Conservation (phyloP, 2,888 invertebrate genomes). For the Drosophila mercatorum region DNA sequence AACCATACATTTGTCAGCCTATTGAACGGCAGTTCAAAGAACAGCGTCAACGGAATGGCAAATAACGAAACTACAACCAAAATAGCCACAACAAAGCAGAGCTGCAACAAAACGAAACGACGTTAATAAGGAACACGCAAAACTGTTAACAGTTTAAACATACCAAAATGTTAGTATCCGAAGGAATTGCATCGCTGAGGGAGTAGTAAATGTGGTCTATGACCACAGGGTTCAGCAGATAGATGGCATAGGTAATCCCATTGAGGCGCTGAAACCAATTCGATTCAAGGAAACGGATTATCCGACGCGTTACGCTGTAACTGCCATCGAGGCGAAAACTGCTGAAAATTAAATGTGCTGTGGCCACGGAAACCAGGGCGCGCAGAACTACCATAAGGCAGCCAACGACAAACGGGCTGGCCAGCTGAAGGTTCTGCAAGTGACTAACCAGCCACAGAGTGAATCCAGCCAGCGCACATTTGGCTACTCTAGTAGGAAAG, state of each 20-base stretch:
- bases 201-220: slow-evolving; percentile 36
- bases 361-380: not conserved
- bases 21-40: slow-evolving; percentile 49
- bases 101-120: slow-evolving; percentile 20
- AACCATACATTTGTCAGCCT: slow-evolving; percentile 29
- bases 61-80: slow-evolving; percentile 16
- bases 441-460: not conserved
- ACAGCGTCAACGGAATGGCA: slow-evolving; percentile 35
- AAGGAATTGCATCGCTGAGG: slow-evolving; percentile 10
- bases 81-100: slow-evolving; percentile 18
- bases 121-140: not conserved
- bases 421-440: not conserved
- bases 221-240: slow-evolving; percentile 50
- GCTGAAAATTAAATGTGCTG: slow-evolving; percentile 32
- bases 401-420: not conserved
- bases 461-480: not conserved
- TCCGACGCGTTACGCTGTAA: slow-evolving; percentile 11
- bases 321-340: slow-evolving; percentile 12
- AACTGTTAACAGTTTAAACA: not conserved
- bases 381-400: slow-evolving; percentile 9
- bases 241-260: slow-evolving; percentile 47
- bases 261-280: slow-evolving; percentile 35
- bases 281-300: slow-evolving; percentile 31
- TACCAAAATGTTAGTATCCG: slow-evolving; percentile 39
- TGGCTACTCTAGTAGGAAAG: slow-evolving; percentile 4